Percentiles rank a stretch among this genome's conserved stretches.
These are phyloP conservation scores for Diarsia mendica DNA, from an alignment of 2,888 invertebrate genomes.

Conservation along the genomic window DNA sequence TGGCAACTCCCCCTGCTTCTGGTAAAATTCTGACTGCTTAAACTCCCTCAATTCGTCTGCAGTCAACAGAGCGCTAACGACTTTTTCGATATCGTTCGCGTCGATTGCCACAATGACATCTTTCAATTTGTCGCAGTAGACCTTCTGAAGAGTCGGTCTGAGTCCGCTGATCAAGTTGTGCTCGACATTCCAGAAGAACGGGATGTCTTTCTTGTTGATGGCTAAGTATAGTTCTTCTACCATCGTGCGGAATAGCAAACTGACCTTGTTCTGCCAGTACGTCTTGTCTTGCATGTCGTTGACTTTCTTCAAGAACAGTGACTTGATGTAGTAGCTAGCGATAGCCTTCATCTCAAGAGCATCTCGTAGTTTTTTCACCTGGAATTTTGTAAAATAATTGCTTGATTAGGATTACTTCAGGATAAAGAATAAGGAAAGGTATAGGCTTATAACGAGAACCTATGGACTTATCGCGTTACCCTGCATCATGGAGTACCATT, in stretches of 20 bases:
- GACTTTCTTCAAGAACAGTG: slow-evolving; percentile 87
- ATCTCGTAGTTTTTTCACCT: slow-evolving; percentile 89
- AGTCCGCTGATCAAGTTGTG: slow-evolving; percentile 82
- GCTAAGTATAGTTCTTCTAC: slow-evolving; percentile 78
- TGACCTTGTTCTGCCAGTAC: slow-evolving; percentile 81
- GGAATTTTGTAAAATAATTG: neutral
- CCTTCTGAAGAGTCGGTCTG: slow-evolving; percentile 72
- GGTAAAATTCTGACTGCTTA: slow-evolving; percentile 77
- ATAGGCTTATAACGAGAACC: no score
- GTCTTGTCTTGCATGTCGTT: slow-evolving; percentile 74
- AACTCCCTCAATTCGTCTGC: slow-evolving; percentile 76
- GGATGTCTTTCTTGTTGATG: slow-evolving; percentile 75
- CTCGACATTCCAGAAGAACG: slow-evolving; percentile 82
- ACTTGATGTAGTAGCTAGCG: slow-evolving; percentile 91
- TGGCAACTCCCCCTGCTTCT: slow-evolving; percentile 61
- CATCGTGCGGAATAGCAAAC: slow-evolving; percentile 79
- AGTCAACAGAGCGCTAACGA: slow-evolving; percentile 73
- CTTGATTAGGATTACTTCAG: neutral
- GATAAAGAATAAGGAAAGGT: neutral
- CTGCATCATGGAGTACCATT: no score
- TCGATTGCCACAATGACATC: slow-evolving; percentile 81
- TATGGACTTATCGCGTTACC: no score
- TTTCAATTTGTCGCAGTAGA: slow-evolving; percentile 80
- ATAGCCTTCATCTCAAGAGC: slow-evolving; percentile 82
- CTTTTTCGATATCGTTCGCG: slow-evolving; percentile 76